Conservation (phyloP, 2,797 vertebrate species). For the Tokudaia muenninki region DNA sequence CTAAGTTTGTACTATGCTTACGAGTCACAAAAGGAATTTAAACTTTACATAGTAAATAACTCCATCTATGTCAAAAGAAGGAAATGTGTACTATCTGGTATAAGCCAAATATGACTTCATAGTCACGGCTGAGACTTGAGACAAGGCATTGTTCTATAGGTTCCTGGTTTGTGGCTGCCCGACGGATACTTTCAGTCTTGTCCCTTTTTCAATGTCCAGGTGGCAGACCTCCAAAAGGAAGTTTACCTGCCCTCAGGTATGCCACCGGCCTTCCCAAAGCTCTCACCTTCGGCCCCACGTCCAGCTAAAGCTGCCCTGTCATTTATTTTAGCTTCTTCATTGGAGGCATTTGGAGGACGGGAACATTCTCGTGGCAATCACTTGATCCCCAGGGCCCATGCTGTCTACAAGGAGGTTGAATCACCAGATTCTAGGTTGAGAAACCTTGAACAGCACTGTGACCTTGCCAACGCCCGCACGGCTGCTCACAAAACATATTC, state of each 20-base stretch:
- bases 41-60: not conserved
- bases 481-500: not conserved
- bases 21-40: not conserved
- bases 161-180: not conserved
- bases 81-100: not conserved
- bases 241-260: not conserved
- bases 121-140: not conserved
- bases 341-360: constrained; percentile 34
- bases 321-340: constrained; percentile 65
- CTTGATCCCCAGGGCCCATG: not conserved
- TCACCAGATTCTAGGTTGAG: constrained; percentile 51
- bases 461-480: not conserved
- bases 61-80: not conserved
- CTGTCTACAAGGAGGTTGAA: not conserved
- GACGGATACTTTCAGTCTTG: not conserved
- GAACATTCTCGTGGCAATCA: constrained; percentile 24
- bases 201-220: not conserved
- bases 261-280: not conserved
- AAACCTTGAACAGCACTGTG: not conserved
- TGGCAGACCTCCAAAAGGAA: constrained; percentile 55
- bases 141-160: not conserved
- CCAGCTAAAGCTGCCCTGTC: constrained; percentile 28
- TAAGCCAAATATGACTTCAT: constrained; percentile 30
- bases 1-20: not conserved
- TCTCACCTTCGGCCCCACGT: not conserved